phyloP scores from a whole-genome alignment of 2,113 vertebrate species.

The Pelecanoides urinatrix region DNA sequence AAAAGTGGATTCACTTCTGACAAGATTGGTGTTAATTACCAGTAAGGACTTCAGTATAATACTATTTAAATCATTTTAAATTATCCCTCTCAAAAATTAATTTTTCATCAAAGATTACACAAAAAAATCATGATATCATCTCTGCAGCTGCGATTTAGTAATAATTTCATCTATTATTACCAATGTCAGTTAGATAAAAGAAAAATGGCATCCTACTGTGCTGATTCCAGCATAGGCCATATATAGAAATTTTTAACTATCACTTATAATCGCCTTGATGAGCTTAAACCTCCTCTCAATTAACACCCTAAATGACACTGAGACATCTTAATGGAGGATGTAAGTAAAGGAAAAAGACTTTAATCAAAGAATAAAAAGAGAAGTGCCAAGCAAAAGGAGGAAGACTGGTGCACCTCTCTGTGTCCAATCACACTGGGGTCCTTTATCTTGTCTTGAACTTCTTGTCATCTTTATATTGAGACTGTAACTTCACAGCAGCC shows the following conservation, averaged over 20 bases:
- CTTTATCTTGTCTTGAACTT: conserved; percentile 29
- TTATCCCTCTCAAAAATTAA: conserved; percentile 86
- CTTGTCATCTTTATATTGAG: background rate
- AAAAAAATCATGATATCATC: conserved; percentile 91
- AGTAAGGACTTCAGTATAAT: conserved; percentile 81
- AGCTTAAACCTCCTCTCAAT: conserved; percentile 94
- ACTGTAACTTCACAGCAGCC: background rate
- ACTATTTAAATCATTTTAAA: conserved; percentile 88
- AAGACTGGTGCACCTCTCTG: conserved; percentile 34
- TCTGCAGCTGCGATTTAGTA: conserved; percentile 88
- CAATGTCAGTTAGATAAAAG: conserved; percentile 90
- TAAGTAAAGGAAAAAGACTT: conserved; percentile 82
- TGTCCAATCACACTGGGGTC: conserved; percentile 26
- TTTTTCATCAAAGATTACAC: conserved; percentile 84
- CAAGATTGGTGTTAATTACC: conserved; percentile 85
- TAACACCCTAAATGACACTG: conserved; percentile 92
- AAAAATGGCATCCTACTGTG: conserved; percentile 87
- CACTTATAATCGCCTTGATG: conserved; percentile 97
- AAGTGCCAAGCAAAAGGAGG: conserved; percentile 36
- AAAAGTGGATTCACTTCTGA: conserved; percentile 80
- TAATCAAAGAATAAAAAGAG: conserved; percentile 78
- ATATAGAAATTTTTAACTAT: conserved; percentile 94
- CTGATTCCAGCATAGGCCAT: conserved; percentile 87
- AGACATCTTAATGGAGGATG: conserved; percentile 90
- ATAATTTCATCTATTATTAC: conserved; percentile 95